phyloP scores from a whole-genome alignment of 2,888 invertebrate species.

The Cataglyphis albicans region DNA sequence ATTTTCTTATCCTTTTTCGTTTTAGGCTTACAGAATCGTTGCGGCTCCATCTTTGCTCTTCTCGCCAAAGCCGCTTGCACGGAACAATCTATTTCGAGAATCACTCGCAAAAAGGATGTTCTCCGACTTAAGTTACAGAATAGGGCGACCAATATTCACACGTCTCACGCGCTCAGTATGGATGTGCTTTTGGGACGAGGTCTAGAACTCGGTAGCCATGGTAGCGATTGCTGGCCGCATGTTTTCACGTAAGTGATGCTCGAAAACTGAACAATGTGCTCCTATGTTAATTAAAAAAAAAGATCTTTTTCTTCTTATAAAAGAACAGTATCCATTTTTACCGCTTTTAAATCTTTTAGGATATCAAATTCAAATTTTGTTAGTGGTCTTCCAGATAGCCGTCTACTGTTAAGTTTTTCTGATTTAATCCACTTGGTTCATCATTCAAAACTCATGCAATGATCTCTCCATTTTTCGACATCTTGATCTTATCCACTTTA shows the following conservation, averaged over 20 bases:
- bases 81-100: conserved; percentile 86
- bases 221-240: conserved; percentile 98
- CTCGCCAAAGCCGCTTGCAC: conserved; percentile 96
- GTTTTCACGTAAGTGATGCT: conserved; percentile 90
- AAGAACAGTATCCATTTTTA: no score
- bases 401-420: no score
- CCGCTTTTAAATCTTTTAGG: no score
- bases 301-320: not conserved
- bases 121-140: conserved; percentile 86
- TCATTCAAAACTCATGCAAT: no score
- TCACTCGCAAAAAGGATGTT: conserved; percentile 85
- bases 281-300: not conserved
- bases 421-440: no score
- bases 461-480: no score
- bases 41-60: conserved; percentile 95
- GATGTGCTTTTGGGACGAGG: conserved; percentile 96
- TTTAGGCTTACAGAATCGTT: conserved; percentile 93
- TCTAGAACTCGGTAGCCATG: conserved; percentile 96
- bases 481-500: no score
- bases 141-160: conserved; percentile 92
- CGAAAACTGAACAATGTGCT: not conserved
- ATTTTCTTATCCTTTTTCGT: not conserved
- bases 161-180: conserved; percentile 96
- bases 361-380: no score
- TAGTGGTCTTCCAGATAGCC: no score